Conservation (phyloP, 2,888 invertebrate genomes). For the Eupithecia vulgata region DNA sequence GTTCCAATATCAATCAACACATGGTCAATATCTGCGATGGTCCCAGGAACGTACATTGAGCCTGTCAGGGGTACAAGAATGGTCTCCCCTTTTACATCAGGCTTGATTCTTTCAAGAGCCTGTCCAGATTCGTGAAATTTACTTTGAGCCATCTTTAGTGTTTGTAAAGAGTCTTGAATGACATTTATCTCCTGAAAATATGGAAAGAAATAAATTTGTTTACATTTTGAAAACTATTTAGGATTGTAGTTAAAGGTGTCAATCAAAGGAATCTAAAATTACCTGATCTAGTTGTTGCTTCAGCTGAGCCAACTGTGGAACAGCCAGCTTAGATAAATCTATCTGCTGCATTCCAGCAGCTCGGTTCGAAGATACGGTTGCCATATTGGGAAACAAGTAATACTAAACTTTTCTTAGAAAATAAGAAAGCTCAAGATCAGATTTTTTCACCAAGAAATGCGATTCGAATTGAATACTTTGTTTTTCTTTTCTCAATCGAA, state of each 20-base stretch:
- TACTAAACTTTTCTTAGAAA: neutral
- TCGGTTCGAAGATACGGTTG: slow-evolving; percentile 85
- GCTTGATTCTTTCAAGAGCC: slow-evolving; percentile 90
- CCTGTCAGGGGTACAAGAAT: slow-evolving; percentile 97
- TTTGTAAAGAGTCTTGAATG: slow-evolving; percentile 95
- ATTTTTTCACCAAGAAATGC: neutral
- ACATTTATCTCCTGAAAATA: slow-evolving; percentile 90
- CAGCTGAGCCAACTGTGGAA: slow-evolving; percentile 92
- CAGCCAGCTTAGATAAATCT: slow-evolving; percentile 90
- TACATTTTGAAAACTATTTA: neutral
- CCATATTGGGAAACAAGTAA: slow-evolving; percentile 72
- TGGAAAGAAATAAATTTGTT: neutral
- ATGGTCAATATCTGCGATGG: slow-evolving; percentile 91
- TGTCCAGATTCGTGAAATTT: slow-evolving; percentile 96
- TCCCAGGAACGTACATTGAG: slow-evolving; percentile 98
- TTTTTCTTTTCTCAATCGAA: too few relatives aligned
- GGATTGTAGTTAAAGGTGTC: neutral
- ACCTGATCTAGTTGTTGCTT: slow-evolving; percentile 95
- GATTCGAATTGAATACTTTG: too few relatives aligned
- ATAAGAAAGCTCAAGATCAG: neutral
- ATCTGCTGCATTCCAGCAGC: slow-evolving; percentile 89
- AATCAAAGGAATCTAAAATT: slow-evolving; percentile 30
- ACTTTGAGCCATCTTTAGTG: slow-evolving; percentile 94
- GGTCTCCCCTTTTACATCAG: slow-evolving; percentile 90
- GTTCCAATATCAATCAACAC: slow-evolving; percentile 98